phyloP scores from a whole-genome alignment of 2,888 invertebrate genomes.

The Psylliodes chrysocephalus region DNA sequence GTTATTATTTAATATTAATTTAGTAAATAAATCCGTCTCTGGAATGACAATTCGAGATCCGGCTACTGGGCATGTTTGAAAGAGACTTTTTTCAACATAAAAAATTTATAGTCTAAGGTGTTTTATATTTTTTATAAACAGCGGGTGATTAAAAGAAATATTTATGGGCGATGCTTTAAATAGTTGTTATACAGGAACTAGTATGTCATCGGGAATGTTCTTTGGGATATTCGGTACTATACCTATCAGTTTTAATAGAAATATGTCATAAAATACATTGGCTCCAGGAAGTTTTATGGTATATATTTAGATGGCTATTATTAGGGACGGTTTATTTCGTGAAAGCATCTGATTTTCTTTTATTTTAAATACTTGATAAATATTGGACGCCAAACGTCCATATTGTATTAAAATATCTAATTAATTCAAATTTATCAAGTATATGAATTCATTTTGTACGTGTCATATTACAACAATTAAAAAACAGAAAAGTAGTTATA shows the following conservation, averaged over 20 bases:
- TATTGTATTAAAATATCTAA: no score
- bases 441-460: no score
- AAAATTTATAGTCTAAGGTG: no score
- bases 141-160: constrained; percentile 4
- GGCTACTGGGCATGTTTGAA: not conserved
- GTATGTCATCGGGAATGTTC: constrained; percentile 35
- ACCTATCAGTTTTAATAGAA: constrained; percentile 28
- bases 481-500: no score
- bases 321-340: not conserved
- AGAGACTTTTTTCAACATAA: not conserved
- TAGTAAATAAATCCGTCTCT: no score
- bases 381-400: no score
- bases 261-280: constrained; percentile 27
- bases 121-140: not conserved
- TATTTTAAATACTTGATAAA: no score
- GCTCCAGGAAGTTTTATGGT: constrained; percentile 26
- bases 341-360: no score
- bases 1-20: no score
- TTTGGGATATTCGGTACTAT: constrained; percentile 30
- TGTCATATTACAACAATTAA: no score
- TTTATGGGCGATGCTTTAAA: constrained; percentile 25
- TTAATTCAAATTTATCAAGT: no score
- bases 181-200: constrained; percentile 35
- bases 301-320: constrained; percentile 20
- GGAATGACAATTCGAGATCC: no score